Base-by-base conservation (phyloP, 2,888 invertebrate species). In the Muscina levida region DNA sequence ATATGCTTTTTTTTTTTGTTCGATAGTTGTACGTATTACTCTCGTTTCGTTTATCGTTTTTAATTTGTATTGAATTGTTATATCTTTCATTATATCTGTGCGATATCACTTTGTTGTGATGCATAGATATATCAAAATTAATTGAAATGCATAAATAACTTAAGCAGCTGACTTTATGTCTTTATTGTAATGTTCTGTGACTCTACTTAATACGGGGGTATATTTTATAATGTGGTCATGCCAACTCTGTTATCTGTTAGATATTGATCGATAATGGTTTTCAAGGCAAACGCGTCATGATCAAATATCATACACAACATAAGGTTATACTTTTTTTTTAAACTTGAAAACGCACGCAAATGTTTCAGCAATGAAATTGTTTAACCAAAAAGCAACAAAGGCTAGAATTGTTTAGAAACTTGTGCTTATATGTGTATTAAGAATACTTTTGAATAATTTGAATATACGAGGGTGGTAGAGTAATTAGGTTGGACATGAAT, bases 11-110 rank as follows among this genome's bases (percentile, higher is more conserved):
- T 2, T 19, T 59, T 59, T 59, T 17, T 39, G 10, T 8, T 59
- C 59, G n/a, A n/a, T n/a, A n/a, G n/a, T n/a, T n/a, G n/a, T n/a
- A n/a, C n/a, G n/a, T n/a, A n/a, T n/a, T n/a, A n/a, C n/a, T n/a
- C n/a, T n/a, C n/a, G n/a, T 37, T 37, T 59, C 59, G 39, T 62
- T 62, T 42, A 39, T 62, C 15, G 37, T 62, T 62, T 62, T 62
- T 39, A 62, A 62, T 62, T 62, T 62, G 10, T 42, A 62, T 62
- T 62, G 62, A 62, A 62, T 62, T 42, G 62, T 62, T 62, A 42
- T 62, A 42, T 51, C 8, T 2, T 51, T 22, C 62, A 17, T 62
- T 19, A 62, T 59, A 59, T 59, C 59, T 37, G 1, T 8, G 22
- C 15, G 24, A 53, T 13, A 48, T 48, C 10, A 5, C 15, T 57